Conservation (phyloP, 2,888 invertebrate genomes). For the Thymelicus sylvestris region DNA sequence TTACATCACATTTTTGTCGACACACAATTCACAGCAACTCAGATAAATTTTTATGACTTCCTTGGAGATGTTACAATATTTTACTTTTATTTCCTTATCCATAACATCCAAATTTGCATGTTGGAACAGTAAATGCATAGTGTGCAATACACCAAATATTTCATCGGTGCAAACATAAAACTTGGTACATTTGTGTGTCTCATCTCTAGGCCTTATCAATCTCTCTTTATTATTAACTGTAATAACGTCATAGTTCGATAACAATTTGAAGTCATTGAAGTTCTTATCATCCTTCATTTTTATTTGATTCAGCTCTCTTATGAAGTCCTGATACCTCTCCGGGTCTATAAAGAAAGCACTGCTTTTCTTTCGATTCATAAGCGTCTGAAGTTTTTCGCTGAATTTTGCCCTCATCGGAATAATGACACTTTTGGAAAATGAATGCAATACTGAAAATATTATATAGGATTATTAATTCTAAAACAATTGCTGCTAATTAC, state of each 20-base stretch:
- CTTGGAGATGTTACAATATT: conserved; percentile 73
- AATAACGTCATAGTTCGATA: conserved; percentile 65
- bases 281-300: conserved; percentile 58
- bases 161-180: conserved; percentile 67
- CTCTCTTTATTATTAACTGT: conserved; percentile 56
- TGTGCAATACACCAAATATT: conserved; percentile 67
- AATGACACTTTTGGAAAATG: conserved; percentile 51
- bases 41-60: conserved; percentile 71
- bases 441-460: conserved; percentile 2
- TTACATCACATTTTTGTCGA: conserved; percentile 36
- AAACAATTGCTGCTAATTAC: no score
- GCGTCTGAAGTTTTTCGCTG: conserved; percentile 56
- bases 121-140: conserved; percentile 67
- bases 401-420: conserved; percentile 64
- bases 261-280: conserved; percentile 67
- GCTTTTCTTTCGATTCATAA: conserved; percentile 62
- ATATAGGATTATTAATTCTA: no score
- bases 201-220: conserved; percentile 61
- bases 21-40: conserved; percentile 61
- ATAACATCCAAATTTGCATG: conserved; percentile 63
- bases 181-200: conserved; percentile 51
- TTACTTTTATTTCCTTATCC: conserved; percentile 63
- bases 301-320: conserved; percentile 59
- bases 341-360: conserved; percentile 61
- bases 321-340: conserved; percentile 61